These are phyloP conservation scores for Gortyna flavago DNA, from an alignment of 2,888 invertebrate species.

Conservation along the genomic window DNA sequence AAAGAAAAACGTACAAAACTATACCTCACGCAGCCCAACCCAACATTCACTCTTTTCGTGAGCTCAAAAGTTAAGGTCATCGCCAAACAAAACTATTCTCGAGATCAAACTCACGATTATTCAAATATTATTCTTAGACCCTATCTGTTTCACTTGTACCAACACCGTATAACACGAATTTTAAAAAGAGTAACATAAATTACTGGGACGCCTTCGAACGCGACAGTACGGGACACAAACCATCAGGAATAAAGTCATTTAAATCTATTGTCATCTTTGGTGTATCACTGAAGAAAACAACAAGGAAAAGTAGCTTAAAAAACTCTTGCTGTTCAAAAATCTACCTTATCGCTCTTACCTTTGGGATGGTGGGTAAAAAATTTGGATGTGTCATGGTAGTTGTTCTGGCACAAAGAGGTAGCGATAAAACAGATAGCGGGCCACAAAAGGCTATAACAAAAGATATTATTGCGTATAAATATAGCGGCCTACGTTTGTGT, in stretches of 20 bases:
- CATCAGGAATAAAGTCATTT: conserved; percentile 87
- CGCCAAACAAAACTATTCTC: conserved; percentile 69
- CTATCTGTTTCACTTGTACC: conserved; percentile 82
- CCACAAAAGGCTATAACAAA: conserved; percentile 86
- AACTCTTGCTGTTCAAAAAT: conserved; percentile 58
- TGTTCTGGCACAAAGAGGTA: conserved; percentile 77
- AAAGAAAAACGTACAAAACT: conserved; percentile 37
- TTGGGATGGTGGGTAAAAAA: conserved; percentile 30
- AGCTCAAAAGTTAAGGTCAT: conserved; percentile 72
- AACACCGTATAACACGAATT: conserved; percentile 77
- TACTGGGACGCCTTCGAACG: conserved; percentile 78
- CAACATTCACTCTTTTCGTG: conserved; percentile 56
- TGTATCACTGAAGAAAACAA: conserved; percentile 76
- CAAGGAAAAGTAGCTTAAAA: conserved; percentile 48
- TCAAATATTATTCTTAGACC: conserved; percentile 76
- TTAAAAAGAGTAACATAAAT: conserved; percentile 72
- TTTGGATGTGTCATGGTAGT: conserved; percentile 54
- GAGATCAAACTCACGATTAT: conserved; percentile 70
- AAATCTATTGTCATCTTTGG: conserved; percentile 86
- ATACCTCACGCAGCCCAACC: conserved; percentile 36
- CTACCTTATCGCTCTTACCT: conserved; percentile 54
- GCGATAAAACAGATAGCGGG: conserved; percentile 86
- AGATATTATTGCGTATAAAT: conserved; percentile 80
- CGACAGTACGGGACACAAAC: conserved; percentile 80
- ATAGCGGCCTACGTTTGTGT: conserved; percentile 35